Base-by-base conservation (phyloP, 2,888 invertebrate species). In the Tiliacea citrago region DNA sequence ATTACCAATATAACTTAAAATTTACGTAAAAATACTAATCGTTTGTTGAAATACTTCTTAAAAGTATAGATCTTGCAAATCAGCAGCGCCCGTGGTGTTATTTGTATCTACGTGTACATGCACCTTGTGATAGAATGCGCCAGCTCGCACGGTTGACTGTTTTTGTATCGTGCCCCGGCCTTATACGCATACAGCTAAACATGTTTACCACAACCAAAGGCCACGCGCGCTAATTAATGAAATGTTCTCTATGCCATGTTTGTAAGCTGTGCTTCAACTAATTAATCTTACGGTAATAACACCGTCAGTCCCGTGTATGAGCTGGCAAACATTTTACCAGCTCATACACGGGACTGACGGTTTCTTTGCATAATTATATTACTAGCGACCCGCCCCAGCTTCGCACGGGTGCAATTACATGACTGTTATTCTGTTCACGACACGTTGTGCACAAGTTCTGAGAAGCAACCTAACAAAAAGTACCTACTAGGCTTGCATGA, bases 291-390 rank as follows among this genome's bases (percentile, higher is more conserved):
- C 39, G 6, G 47, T 21, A 12, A 13, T 57, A 13, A 16, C 45
- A 66, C 51, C n/a, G n/a, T n/a, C n/a, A n/a, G n/a, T n/a, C n/a
- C n/a, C n/a, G n/a, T n/a, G n/a, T n/a, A n/a, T n/a, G n/a, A n/a
- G n/a, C n/a, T n/a, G n/a, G n/a, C n/a, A n/a, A n/a, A 45, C n/a
- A 29, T 49, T 47, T 61, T n/a, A 45, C 58, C 45, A 67, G 68
- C 39, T 61, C 35, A 53, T 39, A 5, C 35, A 47, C 18, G 24
- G n/a, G 49, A 29, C n/a, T 24, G n/a, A 35, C 47, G 16, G 6
- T 62, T 57, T 42, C 18, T 35, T 6, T 18, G 13, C 10, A 42
- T 57, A 29, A 29, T n/a, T 29, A 39, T 39, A 39, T 39, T 39
- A 39, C 39, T 39, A 39, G 39, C 39, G 39, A 39, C 39, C 39